A percentile compares a stretch with the other conserved stretches of the same genome.
These are phyloP conservation scores for Caenorhabditis imperialis DNA, from an alignment of 2,888 invertebrate genomes.

Conservation along the genomic window DNA sequence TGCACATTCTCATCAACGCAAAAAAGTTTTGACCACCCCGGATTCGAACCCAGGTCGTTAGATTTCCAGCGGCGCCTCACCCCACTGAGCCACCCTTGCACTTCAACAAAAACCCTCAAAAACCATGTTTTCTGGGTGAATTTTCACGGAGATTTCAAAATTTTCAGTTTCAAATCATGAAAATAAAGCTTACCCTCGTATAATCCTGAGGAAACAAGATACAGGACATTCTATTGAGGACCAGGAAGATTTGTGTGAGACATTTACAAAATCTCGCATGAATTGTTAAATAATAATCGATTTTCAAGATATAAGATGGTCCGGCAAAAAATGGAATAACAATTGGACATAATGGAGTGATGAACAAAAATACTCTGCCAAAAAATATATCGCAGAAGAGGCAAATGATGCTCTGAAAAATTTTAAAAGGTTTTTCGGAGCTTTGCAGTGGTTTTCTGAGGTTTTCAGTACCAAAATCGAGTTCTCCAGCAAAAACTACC, in stretches of 20 bases:
- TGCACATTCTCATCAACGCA: too few species aligned
- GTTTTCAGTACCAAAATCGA: background rate
- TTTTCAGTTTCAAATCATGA: too few species aligned
- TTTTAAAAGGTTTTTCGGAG: background rate
- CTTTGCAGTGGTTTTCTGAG: background rate
- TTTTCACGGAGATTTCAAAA: too few species aligned
- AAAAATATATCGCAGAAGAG: background rate
- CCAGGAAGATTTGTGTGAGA: background rate
- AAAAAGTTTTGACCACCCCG: too few species aligned
- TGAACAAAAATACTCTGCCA: background rate
- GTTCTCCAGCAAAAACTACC: too few species aligned
- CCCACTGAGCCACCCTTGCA: too few species aligned
- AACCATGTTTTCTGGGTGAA: too few species aligned
- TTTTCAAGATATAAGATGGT: background rate
- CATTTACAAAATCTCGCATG: background rate
- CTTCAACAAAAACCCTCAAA: too few species aligned
- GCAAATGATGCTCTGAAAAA: background rate
- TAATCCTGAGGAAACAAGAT: too few species aligned
- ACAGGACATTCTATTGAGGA: background rate
- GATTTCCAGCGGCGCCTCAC: too few species aligned
- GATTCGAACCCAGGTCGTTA: too few species aligned
- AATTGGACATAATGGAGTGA: slow-evolving; percentile 7
- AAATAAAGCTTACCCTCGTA: too few species aligned
- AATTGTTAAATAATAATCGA: background rate
- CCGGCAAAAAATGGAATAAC: background rate